Percentiles rank a stretch among this genome's conserved stretches.
These are phyloP conservation scores for Helleia helle DNA, from an alignment of 2,888 invertebrate species.

Conservation along the genomic window DNA sequence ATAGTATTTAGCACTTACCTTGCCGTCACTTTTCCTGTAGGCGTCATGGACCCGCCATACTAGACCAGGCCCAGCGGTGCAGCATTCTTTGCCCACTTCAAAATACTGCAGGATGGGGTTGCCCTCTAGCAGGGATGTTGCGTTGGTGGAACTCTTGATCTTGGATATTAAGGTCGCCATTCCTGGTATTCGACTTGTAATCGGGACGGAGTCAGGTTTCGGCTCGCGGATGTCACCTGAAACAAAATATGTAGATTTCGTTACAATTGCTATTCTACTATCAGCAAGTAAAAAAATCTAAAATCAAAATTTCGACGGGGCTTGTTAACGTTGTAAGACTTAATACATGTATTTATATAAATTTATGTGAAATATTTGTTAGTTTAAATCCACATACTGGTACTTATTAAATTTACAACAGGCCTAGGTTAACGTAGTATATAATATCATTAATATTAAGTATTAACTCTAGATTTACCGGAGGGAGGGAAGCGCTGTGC, in stretches of 20 bases:
- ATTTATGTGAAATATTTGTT: too few species aligned
- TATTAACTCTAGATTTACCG: too few species aligned
- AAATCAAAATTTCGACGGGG: too few species aligned
- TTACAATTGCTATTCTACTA: not conserved
- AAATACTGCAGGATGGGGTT: constrained; percentile 92
- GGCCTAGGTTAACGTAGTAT: too few species aligned
- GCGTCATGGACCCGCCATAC: constrained; percentile 95
- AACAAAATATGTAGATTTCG: not conserved
- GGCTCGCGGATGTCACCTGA: constrained; percentile 17
- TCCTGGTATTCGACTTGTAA: constrained; percentile 25
- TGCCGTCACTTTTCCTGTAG: constrained; percentile 88
- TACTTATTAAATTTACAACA: too few species aligned
- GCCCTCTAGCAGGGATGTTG: constrained; percentile 62
- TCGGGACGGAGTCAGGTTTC: constrained; percentile 20
- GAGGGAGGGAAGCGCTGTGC: too few species aligned
- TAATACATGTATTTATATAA: too few species aligned
- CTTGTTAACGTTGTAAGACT: too few species aligned
- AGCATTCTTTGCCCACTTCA: constrained; percentile 87
- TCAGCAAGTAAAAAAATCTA: not conserved
- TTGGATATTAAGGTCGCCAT: constrained; percentile 44
- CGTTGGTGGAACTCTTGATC: constrained; percentile 29
- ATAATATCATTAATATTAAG: too few species aligned
- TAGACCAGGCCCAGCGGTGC: constrained; percentile 89
- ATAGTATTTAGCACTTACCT: constrained; percentile 79
- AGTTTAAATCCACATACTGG: too few species aligned